A percentile compares a stretch with the other conserved stretches of the same genome.
Evolutionary conservation across 23 tunicate genomes (phyloP).

Genomic region (Halocynthia roretzi): DNA sequence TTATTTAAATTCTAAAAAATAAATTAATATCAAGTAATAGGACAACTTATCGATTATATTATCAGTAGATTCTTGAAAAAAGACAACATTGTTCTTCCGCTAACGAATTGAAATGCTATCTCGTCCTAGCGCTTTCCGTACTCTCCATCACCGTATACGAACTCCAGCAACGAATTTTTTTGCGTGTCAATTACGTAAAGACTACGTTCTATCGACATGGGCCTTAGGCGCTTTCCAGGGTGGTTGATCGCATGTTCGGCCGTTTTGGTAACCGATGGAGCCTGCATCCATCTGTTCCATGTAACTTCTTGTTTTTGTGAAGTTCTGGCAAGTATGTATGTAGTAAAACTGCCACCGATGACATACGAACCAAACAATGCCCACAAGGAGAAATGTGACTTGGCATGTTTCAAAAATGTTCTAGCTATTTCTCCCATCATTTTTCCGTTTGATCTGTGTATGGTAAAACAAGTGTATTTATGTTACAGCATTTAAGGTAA

Average conservation of each 20-base stretch:
- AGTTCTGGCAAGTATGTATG: background rate
- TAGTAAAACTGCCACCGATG: constrained; percentile 9
- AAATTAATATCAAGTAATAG: too few species aligned
- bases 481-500: too few species aligned
- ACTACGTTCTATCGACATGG: background rate
- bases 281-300: constrained; percentile 14
- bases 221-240: background rate
- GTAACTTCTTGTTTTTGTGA: constrained; percentile 23
- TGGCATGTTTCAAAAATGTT: background rate
- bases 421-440: background rate
- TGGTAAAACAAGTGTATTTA: too few species aligned
- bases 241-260: background rate
- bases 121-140: background rate
- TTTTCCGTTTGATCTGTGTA: background rate
- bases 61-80: too few species aligned
- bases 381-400: constrained; percentile 12
- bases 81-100: too few species aligned
- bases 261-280: background rate
- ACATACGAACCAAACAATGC: constrained; percentile 7
- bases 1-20: too few species aligned
- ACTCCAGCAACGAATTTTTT: background rate
- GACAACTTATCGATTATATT: too few species aligned
- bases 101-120: background rate
- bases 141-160: background rate
- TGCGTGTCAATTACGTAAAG: background rate